Percentiles rank a stretch among this genome's conserved stretches.
Evolutionary conservation across 1,140 invertebrate species (phyloP).

Genomic region (Drosophila murphyi): DNA sequence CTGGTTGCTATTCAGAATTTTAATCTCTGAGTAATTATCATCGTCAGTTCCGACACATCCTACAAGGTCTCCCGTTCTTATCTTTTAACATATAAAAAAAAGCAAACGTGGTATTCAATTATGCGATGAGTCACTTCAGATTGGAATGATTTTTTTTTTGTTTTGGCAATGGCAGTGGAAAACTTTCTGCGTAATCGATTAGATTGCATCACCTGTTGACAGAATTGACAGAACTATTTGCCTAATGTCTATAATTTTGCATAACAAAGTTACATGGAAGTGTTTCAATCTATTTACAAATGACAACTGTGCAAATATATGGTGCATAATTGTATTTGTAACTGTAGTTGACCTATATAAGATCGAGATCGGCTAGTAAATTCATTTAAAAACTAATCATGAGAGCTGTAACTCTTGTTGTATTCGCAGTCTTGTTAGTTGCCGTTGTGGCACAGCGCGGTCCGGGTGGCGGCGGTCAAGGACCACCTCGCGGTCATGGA

Average conservation of each 20-base stretch:
- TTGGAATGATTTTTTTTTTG: slow-evolving; percentile 27
- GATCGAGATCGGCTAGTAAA: neutral
- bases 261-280: slow-evolving; percentile 8
- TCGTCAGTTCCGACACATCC: slow-evolving; percentile 9
- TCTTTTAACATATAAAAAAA: slow-evolving; percentile 10
- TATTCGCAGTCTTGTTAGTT: slow-evolving; percentile 41
- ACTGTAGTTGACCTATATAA: slow-evolving; percentile 36
- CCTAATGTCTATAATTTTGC: slow-evolving; percentile 12
- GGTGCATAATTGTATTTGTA: neutral
- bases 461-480: slow-evolving; percentile 8
- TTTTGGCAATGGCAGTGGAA: slow-evolving; percentile 21
- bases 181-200: slow-evolving; percentile 23
- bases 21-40: neutral
- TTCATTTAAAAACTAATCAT: slow-evolving; percentile 27
- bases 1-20: neutral
- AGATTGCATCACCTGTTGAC: slow-evolving; percentile 26
- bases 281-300: neutral
- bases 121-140: slow-evolving; percentile 13
- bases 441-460: slow-evolving; percentile 34
- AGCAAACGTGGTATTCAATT: neutral
- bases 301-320: slow-evolving; percentile 41
- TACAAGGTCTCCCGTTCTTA: neutral
- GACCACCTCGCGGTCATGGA: slow-evolving; percentile 5
- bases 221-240: slow-evolving; percentile 19
- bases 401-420: slow-evolving; percentile 39